Percentiles rank a stretch among this genome's conserved stretches.
Evolutionary conservation across 2,797 vertebrate genomes (phyloP).

Genomic region (Megaceryle alcyon): DNA sequence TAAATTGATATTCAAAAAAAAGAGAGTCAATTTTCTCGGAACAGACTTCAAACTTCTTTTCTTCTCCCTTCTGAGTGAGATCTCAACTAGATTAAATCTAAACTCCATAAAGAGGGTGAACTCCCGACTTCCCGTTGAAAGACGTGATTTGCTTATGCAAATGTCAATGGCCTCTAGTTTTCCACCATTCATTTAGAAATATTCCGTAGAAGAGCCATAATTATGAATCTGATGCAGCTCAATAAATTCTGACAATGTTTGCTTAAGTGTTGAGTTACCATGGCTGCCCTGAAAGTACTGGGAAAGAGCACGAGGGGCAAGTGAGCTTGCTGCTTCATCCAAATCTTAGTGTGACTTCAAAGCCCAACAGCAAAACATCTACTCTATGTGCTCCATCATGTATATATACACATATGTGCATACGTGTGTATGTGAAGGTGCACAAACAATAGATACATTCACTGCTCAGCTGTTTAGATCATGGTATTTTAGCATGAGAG

Average conservation of each 20-base stretch:
- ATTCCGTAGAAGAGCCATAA: neutral
- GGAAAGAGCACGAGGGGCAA: neutral
- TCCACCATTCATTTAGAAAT: neutral
- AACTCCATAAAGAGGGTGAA: neutral
- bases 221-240: neutral
- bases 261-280: neutral
- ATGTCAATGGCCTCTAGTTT: neutral
- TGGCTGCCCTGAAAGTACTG: neutral
- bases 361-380: neutral
- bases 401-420: neutral
- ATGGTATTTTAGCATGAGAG: neutral
- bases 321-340: neutral
- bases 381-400: neutral
- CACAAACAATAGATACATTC: neutral
- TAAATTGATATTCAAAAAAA: neutral
- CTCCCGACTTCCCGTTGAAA: neutral
- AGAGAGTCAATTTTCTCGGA: neutral
- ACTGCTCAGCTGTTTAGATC: neutral
- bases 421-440: neutral
- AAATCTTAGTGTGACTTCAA: neutral
- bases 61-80: neutral
- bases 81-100: neutral
- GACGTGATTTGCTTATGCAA: neutral
- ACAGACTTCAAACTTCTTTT: neutral
- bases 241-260: neutral